These are phyloP conservation scores for Forbesichthys papilliferus DNA, from an alignment of 2,113 vertebrate species.

Conservation along the genomic window DNA sequence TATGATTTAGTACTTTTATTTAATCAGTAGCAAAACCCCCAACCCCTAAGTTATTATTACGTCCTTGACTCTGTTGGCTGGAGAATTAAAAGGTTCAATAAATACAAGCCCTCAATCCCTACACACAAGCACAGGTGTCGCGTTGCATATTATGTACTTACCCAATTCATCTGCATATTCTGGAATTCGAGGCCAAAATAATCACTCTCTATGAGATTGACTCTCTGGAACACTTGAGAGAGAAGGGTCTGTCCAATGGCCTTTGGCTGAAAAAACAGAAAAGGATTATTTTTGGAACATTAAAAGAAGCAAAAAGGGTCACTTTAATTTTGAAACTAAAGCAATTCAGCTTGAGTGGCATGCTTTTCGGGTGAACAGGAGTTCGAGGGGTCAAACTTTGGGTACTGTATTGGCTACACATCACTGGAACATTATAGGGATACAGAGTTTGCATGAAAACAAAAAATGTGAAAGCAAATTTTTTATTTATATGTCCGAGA, in stretches of 20 bases:
- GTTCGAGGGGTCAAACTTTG: background rate
- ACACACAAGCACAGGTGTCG: slow-evolving; percentile 7
- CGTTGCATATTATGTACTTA: slow-evolving; percentile 69
- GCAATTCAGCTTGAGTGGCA: background rate
- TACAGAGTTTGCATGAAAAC: no score
- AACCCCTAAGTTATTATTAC: no score
- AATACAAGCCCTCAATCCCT: background rate
- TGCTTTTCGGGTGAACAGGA: no score
- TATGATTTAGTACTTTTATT: no score
- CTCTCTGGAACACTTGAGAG: slow-evolving; percentile 82
- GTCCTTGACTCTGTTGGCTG: no score
- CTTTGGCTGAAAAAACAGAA: slow-evolving; percentile 76
- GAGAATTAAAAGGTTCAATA: no score
- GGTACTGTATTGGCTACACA: slow-evolving; percentile 4
- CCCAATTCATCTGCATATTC: slow-evolving; percentile 88
- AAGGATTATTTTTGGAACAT: background rate
- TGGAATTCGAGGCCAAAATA: slow-evolving; percentile 97
- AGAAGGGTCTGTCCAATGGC: slow-evolving; percentile 80
- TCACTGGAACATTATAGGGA: background rate
- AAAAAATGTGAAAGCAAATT: no score
- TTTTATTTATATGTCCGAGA: no score
- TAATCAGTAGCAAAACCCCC: no score
- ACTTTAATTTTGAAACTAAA: background rate
- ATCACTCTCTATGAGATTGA: slow-evolving; percentile 92
- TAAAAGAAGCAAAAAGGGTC: background rate